Conservation (phyloP, 2,888 invertebrate species). For the Scaptomyza polygonia region DNA sequence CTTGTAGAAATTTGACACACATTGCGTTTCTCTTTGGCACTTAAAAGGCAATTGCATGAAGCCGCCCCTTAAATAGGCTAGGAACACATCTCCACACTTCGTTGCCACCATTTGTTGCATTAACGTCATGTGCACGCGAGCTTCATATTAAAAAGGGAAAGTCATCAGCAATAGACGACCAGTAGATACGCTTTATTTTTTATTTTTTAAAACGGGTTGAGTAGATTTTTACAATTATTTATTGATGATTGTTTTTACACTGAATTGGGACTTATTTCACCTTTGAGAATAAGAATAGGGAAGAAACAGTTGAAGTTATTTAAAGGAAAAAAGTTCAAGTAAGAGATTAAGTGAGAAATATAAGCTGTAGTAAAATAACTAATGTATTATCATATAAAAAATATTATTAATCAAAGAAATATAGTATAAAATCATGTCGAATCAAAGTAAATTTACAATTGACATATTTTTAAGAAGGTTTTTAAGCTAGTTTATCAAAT, state of each 20-base stretch:
- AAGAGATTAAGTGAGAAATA: too few relatives aligned
- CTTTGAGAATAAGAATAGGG: too few relatives aligned
- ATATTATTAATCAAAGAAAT: too few relatives aligned
- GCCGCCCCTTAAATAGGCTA: not conserved
- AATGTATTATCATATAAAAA: too few relatives aligned
- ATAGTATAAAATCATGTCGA: not conserved
- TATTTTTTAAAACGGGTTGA: too few relatives aligned
- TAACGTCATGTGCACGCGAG: conserved; percentile 24
- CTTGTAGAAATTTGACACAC: conserved; percentile 41
- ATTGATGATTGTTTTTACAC: too few relatives aligned
- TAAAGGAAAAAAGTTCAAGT: too few relatives aligned
- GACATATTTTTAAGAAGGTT: conserved; percentile 2
- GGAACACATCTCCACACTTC: not conserved
- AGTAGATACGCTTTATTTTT: conserved; percentile 4
- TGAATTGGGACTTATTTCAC: too few relatives aligned
- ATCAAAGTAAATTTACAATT: conserved; percentile 3
- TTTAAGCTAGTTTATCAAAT: not conserved
- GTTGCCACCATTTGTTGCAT: conserved; percentile 5
- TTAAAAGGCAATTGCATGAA: conserved; percentile 42
- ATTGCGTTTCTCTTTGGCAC: conserved; percentile 18
- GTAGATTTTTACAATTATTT: too few relatives aligned
- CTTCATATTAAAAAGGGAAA: not conserved
- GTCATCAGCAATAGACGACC: conserved; percentile 3
- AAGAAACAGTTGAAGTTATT: too few relatives aligned
- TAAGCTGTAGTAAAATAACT: too few relatives aligned